phyloP scores from a whole-genome alignment of 2,888 invertebrate species.

The Xanthia icteritia region DNA sequence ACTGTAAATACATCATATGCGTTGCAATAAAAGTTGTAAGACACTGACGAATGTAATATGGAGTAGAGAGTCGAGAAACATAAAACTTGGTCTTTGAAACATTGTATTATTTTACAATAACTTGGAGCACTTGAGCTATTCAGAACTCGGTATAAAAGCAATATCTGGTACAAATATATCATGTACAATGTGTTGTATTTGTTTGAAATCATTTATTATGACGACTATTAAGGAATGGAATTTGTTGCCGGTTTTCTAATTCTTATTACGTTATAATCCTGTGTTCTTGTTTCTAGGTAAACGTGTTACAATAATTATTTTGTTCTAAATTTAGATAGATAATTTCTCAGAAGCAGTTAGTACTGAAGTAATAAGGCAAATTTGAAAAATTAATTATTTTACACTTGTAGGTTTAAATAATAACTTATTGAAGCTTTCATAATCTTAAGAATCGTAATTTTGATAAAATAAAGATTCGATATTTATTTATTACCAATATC shows the following conservation, averaged over 20 bases:
- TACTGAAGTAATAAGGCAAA: background rate
- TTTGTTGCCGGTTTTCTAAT: conserved; percentile 13
- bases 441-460: background rate
- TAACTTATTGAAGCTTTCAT: background rate
- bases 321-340: background rate
- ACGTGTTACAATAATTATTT: background rate
- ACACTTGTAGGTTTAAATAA: background rate
- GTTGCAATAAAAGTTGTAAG: conserved; percentile 87
- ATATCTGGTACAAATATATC: conserved; percentile 65
- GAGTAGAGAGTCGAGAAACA: conserved; percentile 77
- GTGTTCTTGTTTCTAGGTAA: conserved; percentile 18
- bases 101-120: conserved; percentile 80
- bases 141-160: conserved; percentile 68
- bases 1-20: conserved; percentile 82
- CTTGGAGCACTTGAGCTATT: conserved; percentile 69
- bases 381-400: background rate
- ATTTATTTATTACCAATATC: no score
- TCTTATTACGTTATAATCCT: conserved; percentile 15
- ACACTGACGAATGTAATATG: conserved; percentile 88
- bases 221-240: conserved; percentile 39
- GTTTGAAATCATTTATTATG: conserved; percentile 57
- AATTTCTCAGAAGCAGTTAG: background rate
- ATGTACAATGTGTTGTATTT: conserved; percentile 59
- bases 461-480: background rate
- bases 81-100: conserved; percentile 78